Evolutionary conservation across 1,140 invertebrate genomes (phyloP).

Genomic region (Heliconius congener): DNA sequence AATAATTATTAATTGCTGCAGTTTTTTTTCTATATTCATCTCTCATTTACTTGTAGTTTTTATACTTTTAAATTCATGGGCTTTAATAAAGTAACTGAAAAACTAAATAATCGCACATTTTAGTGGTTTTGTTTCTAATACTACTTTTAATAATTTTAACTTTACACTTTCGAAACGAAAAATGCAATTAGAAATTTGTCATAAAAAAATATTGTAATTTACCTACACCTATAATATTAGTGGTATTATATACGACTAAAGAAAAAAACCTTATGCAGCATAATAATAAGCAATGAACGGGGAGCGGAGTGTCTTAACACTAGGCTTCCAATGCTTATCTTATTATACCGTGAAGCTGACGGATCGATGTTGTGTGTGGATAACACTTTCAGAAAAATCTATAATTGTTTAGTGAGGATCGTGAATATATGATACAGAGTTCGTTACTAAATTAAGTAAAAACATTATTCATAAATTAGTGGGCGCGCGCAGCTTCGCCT

Average conservation of each 20-base stretch:
- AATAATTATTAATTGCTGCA: conserved; percentile 6
- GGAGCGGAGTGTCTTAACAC: no score
- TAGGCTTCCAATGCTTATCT: no score
- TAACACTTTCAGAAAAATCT: conserved; percentile 49
- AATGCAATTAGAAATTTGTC: neutral
- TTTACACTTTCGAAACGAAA: neutral
- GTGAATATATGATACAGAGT: no score
- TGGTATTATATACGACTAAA: neutral
- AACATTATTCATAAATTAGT: no score
- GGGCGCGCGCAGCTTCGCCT: no score
- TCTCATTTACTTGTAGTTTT: neutral
- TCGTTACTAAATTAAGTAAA: no score
- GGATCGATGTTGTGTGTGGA: no score
- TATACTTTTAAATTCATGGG: neutral
- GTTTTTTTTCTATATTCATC: neutral
- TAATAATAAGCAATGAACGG: neutral
- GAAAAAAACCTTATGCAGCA: neutral
- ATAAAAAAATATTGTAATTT: no score
- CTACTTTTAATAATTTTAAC: neutral
- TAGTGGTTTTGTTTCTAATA: neutral
- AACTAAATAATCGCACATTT: neutral
- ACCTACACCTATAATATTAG: neutral
- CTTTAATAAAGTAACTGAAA: neutral
- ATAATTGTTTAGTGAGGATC: conserved; percentile 3
- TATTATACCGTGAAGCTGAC: no score